Conservation (phyloP, 2,113 vertebrate species). For the Okapia johnstoni region DNA sequence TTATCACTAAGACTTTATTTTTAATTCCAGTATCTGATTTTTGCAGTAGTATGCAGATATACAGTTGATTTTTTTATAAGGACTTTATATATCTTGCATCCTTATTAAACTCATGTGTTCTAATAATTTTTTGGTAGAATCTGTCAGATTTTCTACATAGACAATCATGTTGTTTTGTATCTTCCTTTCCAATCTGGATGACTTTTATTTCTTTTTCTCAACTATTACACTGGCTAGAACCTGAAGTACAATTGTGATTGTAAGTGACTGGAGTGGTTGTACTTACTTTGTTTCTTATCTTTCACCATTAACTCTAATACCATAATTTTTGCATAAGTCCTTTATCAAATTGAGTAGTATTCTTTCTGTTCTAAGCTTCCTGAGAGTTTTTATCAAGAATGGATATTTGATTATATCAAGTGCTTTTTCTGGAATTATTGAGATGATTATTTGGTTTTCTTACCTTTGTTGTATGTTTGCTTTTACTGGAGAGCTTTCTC, state of each 20-base stretch:
- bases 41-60: neutral
- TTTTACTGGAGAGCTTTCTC: neutral
- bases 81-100: neutral
- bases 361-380: neutral
- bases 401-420: neutral
- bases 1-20: neutral
- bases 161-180: neutral
- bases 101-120: neutral
- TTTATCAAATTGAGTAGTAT: neutral
- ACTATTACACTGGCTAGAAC: neutral
- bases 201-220: neutral
- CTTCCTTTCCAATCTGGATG: neutral
- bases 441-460: neutral
- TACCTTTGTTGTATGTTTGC: neutral
- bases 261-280: neutral
- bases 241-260: neutral
- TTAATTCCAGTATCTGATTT: neutral
- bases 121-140: neutral
- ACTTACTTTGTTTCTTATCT: neutral
- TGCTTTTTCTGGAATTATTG: neutral
- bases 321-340: neutral
- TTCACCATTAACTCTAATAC: neutral
- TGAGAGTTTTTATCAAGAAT: neutral
- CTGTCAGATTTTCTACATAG: neutral
- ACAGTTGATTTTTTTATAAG: neutral